Conservation (phyloP, 2,797 vertebrate species). For the Mareca strepera region DNA sequence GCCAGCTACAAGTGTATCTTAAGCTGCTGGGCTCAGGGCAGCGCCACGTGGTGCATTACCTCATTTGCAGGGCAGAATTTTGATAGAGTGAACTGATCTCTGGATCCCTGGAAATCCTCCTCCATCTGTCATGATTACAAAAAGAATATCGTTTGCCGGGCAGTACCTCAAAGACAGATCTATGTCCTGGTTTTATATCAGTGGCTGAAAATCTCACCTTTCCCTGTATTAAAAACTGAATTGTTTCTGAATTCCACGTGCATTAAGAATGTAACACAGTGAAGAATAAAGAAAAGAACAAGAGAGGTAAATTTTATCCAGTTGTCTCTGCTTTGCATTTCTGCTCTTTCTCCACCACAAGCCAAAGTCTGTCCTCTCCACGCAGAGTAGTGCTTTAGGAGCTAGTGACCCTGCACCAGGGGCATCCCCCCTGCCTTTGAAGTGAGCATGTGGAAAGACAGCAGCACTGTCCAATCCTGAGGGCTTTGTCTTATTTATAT, state of each 20-base stretch:
- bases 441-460: background rate
- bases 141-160: background rate
- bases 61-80: background rate
- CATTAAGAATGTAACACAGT: background rate
- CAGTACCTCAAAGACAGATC: background rate
- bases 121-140: conserved; percentile 12
- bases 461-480: background rate
- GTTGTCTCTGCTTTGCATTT: background rate
- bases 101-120: conserved; percentile 40
- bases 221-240: background rate
- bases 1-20: background rate
- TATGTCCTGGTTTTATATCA: background rate
- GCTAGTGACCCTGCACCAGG: background rate
- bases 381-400: background rate
- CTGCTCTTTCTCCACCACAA: background rate
- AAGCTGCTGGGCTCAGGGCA: background rate
- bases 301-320: background rate
- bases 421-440: background rate
- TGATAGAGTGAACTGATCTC: background rate
- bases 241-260: background rate
- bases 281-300: background rate
- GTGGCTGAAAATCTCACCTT: background rate
- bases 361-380: background rate
- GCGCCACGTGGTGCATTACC: rapidly evolving
- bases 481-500: background rate